Conservation (phyloP, 2,797 vertebrate genomes). For the Crocidura indochinensis region DNA sequence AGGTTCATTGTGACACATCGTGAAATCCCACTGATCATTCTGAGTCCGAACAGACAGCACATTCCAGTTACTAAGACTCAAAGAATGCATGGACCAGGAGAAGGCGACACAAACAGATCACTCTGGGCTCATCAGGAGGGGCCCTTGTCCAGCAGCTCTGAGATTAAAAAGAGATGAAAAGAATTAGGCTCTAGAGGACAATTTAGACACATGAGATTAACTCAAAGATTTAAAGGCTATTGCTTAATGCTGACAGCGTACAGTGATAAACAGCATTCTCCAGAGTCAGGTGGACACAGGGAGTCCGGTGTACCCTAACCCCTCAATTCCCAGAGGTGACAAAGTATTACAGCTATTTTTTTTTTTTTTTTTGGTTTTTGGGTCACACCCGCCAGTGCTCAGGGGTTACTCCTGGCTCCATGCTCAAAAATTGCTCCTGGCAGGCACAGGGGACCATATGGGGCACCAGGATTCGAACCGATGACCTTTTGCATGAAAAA, state of each 20-base stretch:
- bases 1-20: conserved; percentile 12
- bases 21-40: conserved; percentile 35
- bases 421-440: too few species aligned
- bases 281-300: background rate
- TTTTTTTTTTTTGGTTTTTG: too few species aligned
- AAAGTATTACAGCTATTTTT: background rate
- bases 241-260: background rate
- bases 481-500: too few species aligned
- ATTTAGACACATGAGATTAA: background rate
- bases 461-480: too few species aligned
- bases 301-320: background rate
- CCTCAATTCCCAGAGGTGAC: conserved; percentile 63
- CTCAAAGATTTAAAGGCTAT: background rate
- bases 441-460: too few species aligned
- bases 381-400: too few species aligned
- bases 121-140: conserved; percentile 2
- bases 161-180: conserved; percentile 37
- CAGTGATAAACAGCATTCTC: background rate
- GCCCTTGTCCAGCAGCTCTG: conserved; percentile 30
- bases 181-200: conserved; percentile 65
- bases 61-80: conserved; percentile 74
- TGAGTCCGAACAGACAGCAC: conserved; percentile 75
- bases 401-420: too few species aligned
- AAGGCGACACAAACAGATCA: conserved; percentile 31
- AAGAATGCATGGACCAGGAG: conserved; percentile 62